Evolutionary conservation across 2,888 invertebrate genomes (phyloP).

Genomic region (Laothoe populi): DNA sequence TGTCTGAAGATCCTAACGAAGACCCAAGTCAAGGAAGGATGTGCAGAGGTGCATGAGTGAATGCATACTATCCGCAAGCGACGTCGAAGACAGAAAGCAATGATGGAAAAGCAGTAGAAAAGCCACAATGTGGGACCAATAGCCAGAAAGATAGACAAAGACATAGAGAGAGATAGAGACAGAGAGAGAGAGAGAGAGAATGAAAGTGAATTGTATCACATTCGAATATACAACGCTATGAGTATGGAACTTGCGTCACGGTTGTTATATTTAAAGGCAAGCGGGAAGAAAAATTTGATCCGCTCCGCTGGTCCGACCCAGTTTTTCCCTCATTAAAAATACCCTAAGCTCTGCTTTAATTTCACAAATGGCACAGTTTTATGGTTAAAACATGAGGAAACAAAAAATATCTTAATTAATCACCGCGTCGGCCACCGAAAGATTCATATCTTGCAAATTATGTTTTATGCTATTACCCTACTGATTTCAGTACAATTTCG

Average conservation of each 20-base stretch:
- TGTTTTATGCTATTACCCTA: constrained; percentile 10
- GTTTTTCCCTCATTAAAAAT: constrained; percentile 53
- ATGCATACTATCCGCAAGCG: too few relatives aligned
- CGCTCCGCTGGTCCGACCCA: constrained; percentile 48
- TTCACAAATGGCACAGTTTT: constrained; percentile 46
- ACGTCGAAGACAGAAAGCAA: too few relatives aligned
- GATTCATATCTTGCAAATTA: constrained; percentile 9
- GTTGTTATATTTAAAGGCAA: constrained; percentile 35
- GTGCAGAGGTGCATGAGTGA: too few relatives aligned
- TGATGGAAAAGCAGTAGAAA: too few relatives aligned
- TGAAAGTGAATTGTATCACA: neutral
- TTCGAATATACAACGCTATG: neutral
- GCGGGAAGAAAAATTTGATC: constrained; percentile 51
- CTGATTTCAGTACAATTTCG: constrained; percentile 8
- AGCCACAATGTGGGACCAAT: too few relatives aligned
- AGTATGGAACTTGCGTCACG: constrained; percentile 6
- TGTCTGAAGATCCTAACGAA: too few relatives aligned
- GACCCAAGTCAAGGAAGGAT: too few relatives aligned
- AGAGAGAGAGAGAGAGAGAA: too few relatives aligned
- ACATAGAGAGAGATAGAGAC: too few relatives aligned
- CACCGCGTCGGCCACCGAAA: constrained; percentile 6
- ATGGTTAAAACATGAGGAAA: constrained; percentile 31
- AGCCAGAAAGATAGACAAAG: too few relatives aligned
- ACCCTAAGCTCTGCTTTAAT: constrained; percentile 48
- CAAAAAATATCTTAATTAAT: constrained; percentile 29